phyloP scores from a whole-genome alignment of 2,797 vertebrate genomes.

The Peromyscus eremicus region DNA sequence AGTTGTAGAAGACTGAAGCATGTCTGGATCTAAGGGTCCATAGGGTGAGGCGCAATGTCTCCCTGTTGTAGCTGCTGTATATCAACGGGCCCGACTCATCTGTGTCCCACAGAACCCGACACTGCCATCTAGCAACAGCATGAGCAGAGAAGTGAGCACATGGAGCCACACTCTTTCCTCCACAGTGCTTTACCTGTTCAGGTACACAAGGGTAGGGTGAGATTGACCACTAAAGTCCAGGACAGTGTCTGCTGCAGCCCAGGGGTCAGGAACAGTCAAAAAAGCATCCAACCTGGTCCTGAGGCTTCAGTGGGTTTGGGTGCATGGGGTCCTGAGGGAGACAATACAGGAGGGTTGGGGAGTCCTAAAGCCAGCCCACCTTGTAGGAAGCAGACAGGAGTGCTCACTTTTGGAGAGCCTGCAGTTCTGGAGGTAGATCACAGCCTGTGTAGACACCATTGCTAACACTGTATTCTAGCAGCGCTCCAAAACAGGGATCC shows the following conservation, averaged over 20 bases:
- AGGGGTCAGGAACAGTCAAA: too few relatives aligned
- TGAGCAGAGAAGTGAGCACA: neutral
- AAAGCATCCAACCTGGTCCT: neutral
- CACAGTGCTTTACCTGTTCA: too few relatives aligned
- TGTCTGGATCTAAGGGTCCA: too few relatives aligned
- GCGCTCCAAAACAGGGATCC: slow-evolving; percentile 94
- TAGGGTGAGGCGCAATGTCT: neutral
- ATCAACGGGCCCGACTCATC: neutral
- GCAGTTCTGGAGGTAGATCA: slow-evolving; percentile 91
- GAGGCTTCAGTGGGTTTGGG: neutral
- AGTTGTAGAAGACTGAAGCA: neutral
- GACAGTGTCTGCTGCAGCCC: neutral
- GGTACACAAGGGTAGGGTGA: neutral
- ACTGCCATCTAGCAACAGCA: neutral
- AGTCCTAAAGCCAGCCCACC: neutral
- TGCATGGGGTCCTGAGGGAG: neutral
- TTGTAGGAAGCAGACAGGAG: neutral
- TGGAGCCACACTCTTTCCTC: neutral
- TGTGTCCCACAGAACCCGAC: neutral
- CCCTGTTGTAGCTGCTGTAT: neutral
- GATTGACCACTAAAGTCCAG: neutral
- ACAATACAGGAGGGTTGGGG: rapidly evolving
- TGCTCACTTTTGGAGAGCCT: slow-evolving; percentile 86
- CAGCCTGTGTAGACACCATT: slow-evolving; percentile 95
- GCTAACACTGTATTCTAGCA: slow-evolving; percentile 93